Evolutionary conservation across 2,888 invertebrate species (phyloP).

Genomic region (Vanessa cardui): DNA sequence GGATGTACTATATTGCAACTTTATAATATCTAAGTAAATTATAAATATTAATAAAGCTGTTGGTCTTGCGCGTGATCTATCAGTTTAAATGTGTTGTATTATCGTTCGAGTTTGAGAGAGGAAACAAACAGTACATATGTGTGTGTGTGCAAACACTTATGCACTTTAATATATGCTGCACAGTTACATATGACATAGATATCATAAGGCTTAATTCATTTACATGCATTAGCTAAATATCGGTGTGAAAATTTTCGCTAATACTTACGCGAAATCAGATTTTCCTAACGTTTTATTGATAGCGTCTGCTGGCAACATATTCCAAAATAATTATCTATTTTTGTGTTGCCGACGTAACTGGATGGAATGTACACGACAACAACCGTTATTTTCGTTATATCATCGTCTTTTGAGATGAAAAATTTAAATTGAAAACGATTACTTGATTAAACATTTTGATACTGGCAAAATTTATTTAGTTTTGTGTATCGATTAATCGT

Average conservation of each 20-base stretch:
- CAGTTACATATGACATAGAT: no score
- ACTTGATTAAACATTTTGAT: slow-evolving; percentile 22
- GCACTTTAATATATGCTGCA: no score
- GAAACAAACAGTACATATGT: no score
- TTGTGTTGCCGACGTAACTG: slow-evolving; percentile 61
- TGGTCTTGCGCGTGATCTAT: no score
- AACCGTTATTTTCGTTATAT: slow-evolving; percentile 59
- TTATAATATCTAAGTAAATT: no score
- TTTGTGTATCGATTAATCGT: background rate
- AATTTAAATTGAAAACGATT: background rate
- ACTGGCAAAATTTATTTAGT: background rate
- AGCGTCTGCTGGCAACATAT: slow-evolving; percentile 70
- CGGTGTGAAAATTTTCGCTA: slow-evolving; percentile 4
- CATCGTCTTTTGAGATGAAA: slow-evolving; percentile 50
- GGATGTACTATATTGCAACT: no score
- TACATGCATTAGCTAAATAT: background rate
- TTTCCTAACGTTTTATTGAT: slow-evolving; percentile 56
- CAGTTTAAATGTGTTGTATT: no score
- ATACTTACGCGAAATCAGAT: slow-evolving; percentile 17
- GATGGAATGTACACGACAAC: slow-evolving; percentile 68
- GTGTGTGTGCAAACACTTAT: no score
- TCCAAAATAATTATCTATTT: slow-evolving; percentile 77
- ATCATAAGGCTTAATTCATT: no score
- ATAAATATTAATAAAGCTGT: no score
- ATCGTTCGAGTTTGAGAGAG: no score